Percentiles rank a stretch among this genome's conserved stretches.
Conservation (phyloP, 2,797 vertebrate genomes). For the Gouania willdenowi region DNA sequence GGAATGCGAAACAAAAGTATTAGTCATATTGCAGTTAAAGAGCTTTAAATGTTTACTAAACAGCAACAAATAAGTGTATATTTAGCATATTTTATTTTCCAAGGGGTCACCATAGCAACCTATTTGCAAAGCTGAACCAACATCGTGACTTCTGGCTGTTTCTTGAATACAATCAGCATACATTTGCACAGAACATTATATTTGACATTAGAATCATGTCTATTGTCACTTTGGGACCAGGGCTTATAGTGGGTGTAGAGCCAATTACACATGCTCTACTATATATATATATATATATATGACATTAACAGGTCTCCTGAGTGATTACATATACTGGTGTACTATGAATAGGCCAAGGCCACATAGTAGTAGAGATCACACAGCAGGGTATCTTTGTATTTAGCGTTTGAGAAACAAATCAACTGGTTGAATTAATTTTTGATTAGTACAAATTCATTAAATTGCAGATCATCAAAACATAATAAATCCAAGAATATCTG, state of each 20-base stretch:
- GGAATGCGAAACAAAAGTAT: too few relatives aligned
- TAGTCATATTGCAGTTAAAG: too few relatives aligned
- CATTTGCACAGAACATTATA: too few relatives aligned
- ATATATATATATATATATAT: conserved; percentile 14
- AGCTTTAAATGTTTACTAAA: too few relatives aligned
- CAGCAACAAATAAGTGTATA: too few relatives aligned
- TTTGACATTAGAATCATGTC: too few relatives aligned
- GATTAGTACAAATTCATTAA: background rate
- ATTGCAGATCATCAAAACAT: background rate
- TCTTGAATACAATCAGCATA: too few relatives aligned
- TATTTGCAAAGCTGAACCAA: too few relatives aligned
- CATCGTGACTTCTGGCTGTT: conserved; percentile 45
- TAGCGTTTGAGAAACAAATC: background rate
- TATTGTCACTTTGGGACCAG: conserved; percentile 4
- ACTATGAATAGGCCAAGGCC: background rate
- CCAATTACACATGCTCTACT: conserved; percentile 7
- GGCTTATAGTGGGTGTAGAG: conserved; percentile 1
- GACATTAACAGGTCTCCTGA: conserved; percentile 8
- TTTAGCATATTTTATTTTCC: too few relatives aligned
- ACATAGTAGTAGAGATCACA: background rate
- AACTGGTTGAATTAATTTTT: conserved; percentile 3
- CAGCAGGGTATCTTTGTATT: background rate
- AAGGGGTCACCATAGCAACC: too few relatives aligned
- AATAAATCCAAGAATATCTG: background rate
- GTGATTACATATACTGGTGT: background rate